These are phyloP conservation scores for Leptopilina boulardi DNA, from an alignment of 1,140 invertebrate genomes.

Conservation along the genomic window DNA sequence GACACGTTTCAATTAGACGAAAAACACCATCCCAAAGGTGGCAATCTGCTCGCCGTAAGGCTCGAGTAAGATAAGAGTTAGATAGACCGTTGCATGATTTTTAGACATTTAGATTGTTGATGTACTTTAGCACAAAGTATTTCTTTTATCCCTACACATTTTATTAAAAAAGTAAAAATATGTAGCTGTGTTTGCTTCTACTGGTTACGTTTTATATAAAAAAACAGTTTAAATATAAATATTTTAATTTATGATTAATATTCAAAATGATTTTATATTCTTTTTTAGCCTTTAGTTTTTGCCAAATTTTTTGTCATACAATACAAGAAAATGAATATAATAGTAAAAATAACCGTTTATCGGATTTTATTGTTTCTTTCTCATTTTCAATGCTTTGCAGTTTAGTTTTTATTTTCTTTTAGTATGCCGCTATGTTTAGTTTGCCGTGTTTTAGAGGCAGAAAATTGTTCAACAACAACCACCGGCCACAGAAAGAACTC, in stretches of 20 bases:
- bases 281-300: too few species aligned
- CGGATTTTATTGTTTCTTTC: constrained; percentile 36
- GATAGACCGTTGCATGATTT: background rate
- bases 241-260: too few species aligned
- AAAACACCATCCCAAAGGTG: constrained; percentile 74
- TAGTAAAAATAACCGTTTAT: too few species aligned
- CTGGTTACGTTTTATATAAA: too few species aligned
- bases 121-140: background rate
- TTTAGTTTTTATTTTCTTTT: constrained; percentile 43
- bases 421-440: constrained; percentile 69
- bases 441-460: constrained; percentile 75
- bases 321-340: too few species aligned
- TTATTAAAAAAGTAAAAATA: too few species aligned
- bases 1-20: constrained; percentile 71
- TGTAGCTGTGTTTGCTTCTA: too few species aligned
- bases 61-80: constrained; percentile 70
- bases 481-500: constrained; percentile 71
- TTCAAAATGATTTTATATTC: too few species aligned
- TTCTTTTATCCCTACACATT: background rate
- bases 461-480: constrained; percentile 49
- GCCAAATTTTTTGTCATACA: too few species aligned
- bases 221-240: too few species aligned
- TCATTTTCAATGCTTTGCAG: constrained; percentile 30
- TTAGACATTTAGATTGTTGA: background rate
- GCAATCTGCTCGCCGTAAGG: constrained; percentile 73